Evolutionary conservation across 2,888 invertebrate genomes (phyloP).

Genomic region (Cryptophagus acutangulus): DNA sequence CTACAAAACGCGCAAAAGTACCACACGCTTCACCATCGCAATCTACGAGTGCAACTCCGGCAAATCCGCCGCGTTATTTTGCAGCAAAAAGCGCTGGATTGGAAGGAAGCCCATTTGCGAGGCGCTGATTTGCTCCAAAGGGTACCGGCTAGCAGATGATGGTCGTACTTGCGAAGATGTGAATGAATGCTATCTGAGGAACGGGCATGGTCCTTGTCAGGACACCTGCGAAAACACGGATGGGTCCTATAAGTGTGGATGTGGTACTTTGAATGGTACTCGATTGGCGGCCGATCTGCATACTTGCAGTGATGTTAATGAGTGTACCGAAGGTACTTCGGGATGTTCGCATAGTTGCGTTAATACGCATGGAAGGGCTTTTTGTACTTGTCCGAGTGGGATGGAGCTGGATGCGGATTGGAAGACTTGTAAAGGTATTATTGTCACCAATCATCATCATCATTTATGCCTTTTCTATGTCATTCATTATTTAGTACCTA

Average conservation of each 20-base stretch:
- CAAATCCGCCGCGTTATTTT: conserved; percentile 52
- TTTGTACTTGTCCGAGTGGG: conserved; percentile 42
- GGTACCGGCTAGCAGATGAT: conserved; percentile 47
- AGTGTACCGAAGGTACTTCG: conserved; percentile 23
- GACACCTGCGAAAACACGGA: conserved; percentile 56
- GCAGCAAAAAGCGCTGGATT: conserved; percentile 55
- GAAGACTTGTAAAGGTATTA: conserved; percentile 42
- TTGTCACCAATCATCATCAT: conserved; percentile 11
- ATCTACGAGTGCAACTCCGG: conserved; percentile 54
- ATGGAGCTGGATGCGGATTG: conserved; percentile 39
- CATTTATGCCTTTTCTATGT: conserved; percentile 8
- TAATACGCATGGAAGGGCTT: conserved; percentile 49
- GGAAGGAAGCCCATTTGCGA: conserved; percentile 53
- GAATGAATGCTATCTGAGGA: conserved; percentile 59
- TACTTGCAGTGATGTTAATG: conserved; percentile 46
- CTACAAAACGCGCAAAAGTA: conserved; percentile 32
- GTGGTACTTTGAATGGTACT: conserved; percentile 54
- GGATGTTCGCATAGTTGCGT: conserved; percentile 52
- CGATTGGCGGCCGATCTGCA: conserved; percentile 54
- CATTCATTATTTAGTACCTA: not conserved
- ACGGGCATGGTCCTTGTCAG: conserved; percentile 63
- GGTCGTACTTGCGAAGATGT: conserved; percentile 49
- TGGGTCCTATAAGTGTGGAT: conserved; percentile 57
- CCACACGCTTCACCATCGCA: conserved; percentile 54
- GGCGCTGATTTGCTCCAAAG: conserved; percentile 48